A percentile compares a stretch with the other conserved stretches of the same genome.
These are phyloP conservation scores for Callopanchax toddi DNA, from an alignment of 2,113 vertebrate species.

Conservation along the genomic window DNA sequence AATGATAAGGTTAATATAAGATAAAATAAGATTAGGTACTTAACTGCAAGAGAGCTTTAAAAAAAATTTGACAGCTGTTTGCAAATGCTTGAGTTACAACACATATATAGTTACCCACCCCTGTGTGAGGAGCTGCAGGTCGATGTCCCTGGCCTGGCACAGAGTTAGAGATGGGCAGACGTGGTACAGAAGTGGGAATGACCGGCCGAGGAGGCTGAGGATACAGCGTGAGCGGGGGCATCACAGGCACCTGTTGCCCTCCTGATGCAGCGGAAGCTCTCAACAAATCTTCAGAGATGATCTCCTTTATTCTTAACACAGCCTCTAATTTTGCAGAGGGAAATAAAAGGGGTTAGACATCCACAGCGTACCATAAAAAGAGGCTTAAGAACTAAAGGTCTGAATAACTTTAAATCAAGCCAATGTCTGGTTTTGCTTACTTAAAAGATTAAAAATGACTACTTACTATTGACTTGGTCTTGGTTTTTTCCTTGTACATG, in stretches of 20 bases:
- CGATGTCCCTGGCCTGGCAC: conserved; percentile 66
- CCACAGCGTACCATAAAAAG: background rate
- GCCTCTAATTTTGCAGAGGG: conserved; percentile 80
- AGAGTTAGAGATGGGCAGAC: conserved; percentile 54
- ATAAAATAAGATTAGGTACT: no score
- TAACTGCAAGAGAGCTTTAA: no score
- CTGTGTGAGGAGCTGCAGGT: conserved; percentile 75
- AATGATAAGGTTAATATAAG: no score
- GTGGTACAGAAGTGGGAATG: conserved; percentile 60
- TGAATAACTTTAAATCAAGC: background rate
- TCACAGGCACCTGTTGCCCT: conserved; percentile 80
- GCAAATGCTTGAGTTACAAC: background rate
- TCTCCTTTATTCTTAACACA: conserved; percentile 92
- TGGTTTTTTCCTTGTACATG: conserved; percentile 93
- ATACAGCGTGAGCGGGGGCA: conserved; percentile 90
- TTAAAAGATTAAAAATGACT: background rate
- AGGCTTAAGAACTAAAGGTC: background rate
- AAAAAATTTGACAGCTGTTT: background rate
- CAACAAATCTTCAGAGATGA: conserved; percentile 91
- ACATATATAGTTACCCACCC: conserved; percentile 62
- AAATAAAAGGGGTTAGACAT: no score
- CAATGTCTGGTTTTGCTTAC: background rate
- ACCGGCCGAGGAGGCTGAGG: conserved; percentile 85
- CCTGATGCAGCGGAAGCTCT: conserved; percentile 76
- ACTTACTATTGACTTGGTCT: conserved; percentile 95